Base-by-base conservation (phyloP, 2,888 invertebrate genomes). In the Zele albiditarsus region DNA sequence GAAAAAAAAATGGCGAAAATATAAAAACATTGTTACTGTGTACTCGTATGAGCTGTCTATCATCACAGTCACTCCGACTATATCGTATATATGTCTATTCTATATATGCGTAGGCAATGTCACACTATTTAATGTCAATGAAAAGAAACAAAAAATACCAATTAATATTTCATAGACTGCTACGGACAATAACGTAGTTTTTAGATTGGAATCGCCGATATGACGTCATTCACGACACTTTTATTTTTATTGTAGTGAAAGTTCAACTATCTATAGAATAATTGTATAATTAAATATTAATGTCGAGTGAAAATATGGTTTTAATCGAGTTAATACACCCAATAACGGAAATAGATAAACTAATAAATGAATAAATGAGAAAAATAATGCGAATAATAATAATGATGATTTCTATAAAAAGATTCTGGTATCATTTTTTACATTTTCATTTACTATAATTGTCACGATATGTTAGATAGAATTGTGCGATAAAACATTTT, bases 121-220 rank as follows among this genome's bases (percentile, higher is more conserved):
- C 31, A 31, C 42, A 14, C 23, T n/a, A 25, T 38, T 20, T 66
- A 42, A 28, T 60, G 20, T 27, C 58, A 20, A 28, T 67, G 25
- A 38, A 46, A 68, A n/a, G 46, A 67, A 65, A n/a, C 16, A 31
- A 38, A 16, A 71, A 16, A 25, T 60, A 25, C 10, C 60, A 38
- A 60, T 71, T 38, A 71, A 71, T 60, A 71, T 20, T 58, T 71
- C 16, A 71, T 25, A 71, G 38, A 38, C 60, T 71, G 5, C 60
- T 38, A 57, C 25, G 20, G 27, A 62, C 42, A n/a, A 2, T 33
- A 31, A 33, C 42, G 5, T 46, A 38, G 14, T 60, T 62, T 60
- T 62, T 60, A 71, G 60, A 71, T 33, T 62, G 42, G 42, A 42
- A 62, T 60, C 46, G 25, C 31, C 38, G 16, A 49, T 20, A 28